Percentiles rank a stretch among this genome's conserved stretches.
Evolutionary conservation across 2,888 invertebrate genomes (phyloP).

Genomic region (Mythimna ferrago): DNA sequence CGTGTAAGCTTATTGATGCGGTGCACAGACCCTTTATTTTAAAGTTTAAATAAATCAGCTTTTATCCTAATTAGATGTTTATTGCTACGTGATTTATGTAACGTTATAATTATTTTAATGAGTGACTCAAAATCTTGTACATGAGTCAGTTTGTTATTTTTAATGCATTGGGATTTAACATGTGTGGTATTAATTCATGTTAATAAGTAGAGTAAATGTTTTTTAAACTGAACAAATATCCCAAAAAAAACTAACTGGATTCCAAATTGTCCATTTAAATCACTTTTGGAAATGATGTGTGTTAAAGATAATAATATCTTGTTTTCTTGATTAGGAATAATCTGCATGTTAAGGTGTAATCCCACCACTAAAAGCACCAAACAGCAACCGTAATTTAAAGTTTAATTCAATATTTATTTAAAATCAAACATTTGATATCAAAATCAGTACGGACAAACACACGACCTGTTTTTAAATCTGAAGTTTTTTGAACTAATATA

Average conservation of each 20-base stretch:
- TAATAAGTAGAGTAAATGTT: slow-evolving; percentile 15
- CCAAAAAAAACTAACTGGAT: neutral
- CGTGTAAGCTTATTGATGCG: slow-evolving; percentile 47
- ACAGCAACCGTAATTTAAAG: neutral
- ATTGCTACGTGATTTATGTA: slow-evolving; percentile 68
- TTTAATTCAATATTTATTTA: neutral
- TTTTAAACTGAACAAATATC: neutral
- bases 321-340: neutral
- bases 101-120: slow-evolving; percentile 66
- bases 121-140: slow-evolving; percentile 59
- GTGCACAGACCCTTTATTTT: slow-evolving; percentile 55
- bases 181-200: slow-evolving; percentile 14
- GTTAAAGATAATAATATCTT: neutral
- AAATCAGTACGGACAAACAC: neutral
- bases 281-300: neutral
- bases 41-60: slow-evolving; percentile 59
- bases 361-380: neutral
- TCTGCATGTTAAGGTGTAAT: neutral
- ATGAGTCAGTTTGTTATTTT: slow-evolving; percentile 55
- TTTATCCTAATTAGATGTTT: slow-evolving; percentile 68
- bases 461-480: no score
- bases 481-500: no score
- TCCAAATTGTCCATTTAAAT: neutral
- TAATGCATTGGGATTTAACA: slow-evolving; percentile 2
- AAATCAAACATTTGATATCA: neutral